phyloP scores from a whole-genome alignment of 2,113 vertebrate species.

The Taxidea taxus region DNA sequence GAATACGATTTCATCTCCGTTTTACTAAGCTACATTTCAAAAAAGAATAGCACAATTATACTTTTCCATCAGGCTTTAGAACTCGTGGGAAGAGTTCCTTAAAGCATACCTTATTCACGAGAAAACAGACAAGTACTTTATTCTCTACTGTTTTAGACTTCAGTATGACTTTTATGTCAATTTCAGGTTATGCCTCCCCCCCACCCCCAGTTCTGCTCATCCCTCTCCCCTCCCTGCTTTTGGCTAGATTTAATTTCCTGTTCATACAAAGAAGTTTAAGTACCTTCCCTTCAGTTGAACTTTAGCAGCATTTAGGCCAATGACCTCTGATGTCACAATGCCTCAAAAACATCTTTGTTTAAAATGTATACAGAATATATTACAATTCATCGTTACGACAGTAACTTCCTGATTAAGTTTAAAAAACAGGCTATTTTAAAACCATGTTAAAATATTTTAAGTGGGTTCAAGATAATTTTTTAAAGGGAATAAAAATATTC shows the following conservation, averaged over 20 bases:
- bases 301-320: background rate
- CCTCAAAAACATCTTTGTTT: conserved; percentile 67
- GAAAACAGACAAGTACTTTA: conserved; percentile 3
- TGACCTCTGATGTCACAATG: conserved; percentile 52
- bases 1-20: background rate
- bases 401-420: background rate
- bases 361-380: background rate
- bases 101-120: background rate
- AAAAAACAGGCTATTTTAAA: conserved; percentile 22
- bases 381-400: background rate
- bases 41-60: background rate
- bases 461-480: conserved; percentile 34
- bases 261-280: conserved; percentile 31
- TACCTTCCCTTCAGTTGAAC: conserved; percentile 33
- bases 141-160: background rate
- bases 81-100: background rate
- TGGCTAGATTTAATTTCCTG: conserved; percentile 36
- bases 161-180: background rate
- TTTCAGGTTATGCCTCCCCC: background rate
- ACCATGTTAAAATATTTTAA: conserved; percentile 25
- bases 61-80: background rate
- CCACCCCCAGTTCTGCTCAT: background rate
- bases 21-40: background rate
- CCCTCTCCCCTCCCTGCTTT: background rate
- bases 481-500: conserved; percentile 49